phyloP scores from a whole-genome alignment of 2,888 invertebrate genomes.

The Dryomyza anilis region DNA sequence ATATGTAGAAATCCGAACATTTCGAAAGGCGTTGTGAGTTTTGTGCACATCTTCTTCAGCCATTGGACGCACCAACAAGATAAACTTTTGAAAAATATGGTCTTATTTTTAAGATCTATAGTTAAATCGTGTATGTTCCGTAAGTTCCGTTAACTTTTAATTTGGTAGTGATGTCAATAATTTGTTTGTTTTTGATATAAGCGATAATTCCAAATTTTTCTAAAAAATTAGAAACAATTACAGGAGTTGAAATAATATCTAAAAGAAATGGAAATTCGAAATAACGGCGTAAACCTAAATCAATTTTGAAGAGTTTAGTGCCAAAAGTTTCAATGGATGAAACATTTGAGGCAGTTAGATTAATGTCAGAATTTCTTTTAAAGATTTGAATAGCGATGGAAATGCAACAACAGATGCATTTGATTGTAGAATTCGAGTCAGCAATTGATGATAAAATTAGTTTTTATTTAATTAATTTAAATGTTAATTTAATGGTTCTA shows the following conservation, averaged over 20 bases:
- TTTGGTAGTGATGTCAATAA: not conserved
- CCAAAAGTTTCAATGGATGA: not conserved
- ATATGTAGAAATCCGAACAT: not conserved
- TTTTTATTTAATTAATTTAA: too few species aligned
- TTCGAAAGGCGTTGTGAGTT: not conserved
- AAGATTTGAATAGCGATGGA: not conserved
- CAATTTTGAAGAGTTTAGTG: too few species aligned
- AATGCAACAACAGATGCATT: too few species aligned
- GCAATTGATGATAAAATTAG: too few species aligned
- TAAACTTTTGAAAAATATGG: not conserved
- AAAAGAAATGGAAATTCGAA: conserved; percentile 1
- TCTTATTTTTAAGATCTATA: not conserved
- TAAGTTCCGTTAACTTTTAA: not conserved
- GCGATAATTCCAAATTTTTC: not conserved
- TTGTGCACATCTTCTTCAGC: too few species aligned
- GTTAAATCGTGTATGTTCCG: not conserved
- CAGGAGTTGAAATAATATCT: not conserved
- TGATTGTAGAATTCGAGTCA: too few species aligned
- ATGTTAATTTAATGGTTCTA: too few species aligned
- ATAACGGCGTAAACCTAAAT: not conserved
- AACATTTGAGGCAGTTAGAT: not conserved
- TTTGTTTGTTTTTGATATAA: conserved; percentile 2
- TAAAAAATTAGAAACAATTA: conserved; percentile 4
- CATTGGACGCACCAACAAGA: not conserved
- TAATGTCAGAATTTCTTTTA: not conserved